These are phyloP conservation scores for Pristionchus entomophagus DNA, from an alignment of 2,888 invertebrate species.

Conservation along the genomic window DNA sequence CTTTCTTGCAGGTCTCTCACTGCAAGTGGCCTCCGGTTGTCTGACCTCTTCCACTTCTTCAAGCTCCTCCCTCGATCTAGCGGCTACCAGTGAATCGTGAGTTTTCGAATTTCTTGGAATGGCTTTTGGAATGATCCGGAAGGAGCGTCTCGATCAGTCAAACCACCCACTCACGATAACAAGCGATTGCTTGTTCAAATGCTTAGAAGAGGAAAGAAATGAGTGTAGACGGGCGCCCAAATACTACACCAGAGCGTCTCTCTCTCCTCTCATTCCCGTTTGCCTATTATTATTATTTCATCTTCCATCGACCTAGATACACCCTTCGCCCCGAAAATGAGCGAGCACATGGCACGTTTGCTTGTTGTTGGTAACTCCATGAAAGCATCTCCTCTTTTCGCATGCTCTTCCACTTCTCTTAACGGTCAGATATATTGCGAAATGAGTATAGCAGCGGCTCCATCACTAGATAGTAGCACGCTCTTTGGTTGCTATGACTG, in stretches of 20 bases:
- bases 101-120: too few relatives aligned
- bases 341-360: too few relatives aligned
- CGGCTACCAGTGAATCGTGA: conserved; percentile 41
- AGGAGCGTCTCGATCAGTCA: too few relatives aligned
- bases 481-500: too few relatives aligned
- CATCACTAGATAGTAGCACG: too few relatives aligned
- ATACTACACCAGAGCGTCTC: too few relatives aligned
- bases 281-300: background rate
- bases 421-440: background rate
- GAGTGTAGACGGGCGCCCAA: too few relatives aligned
- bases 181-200: too few relatives aligned
- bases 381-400: background rate
- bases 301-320: background rate
- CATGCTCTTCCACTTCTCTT: background rate
- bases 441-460: too few relatives aligned
- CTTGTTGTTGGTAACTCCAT: background rate
- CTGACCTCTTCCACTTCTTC: conserved; percentile 27
- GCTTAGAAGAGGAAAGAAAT: too few relatives aligned
- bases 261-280: background rate
- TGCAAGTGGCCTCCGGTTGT: conserved; percentile 41
- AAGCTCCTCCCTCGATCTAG: conserved; percentile 35
- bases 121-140: too few relatives aligned
- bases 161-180: too few relatives aligned
- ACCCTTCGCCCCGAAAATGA: background rate
- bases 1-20: conserved; percentile 29